Percentiles rank a stretch among this genome's conserved stretches.
Evolutionary conservation across 2,113 vertebrate species (phyloP).

Genomic region (Lasiurus cinereus): DNA sequence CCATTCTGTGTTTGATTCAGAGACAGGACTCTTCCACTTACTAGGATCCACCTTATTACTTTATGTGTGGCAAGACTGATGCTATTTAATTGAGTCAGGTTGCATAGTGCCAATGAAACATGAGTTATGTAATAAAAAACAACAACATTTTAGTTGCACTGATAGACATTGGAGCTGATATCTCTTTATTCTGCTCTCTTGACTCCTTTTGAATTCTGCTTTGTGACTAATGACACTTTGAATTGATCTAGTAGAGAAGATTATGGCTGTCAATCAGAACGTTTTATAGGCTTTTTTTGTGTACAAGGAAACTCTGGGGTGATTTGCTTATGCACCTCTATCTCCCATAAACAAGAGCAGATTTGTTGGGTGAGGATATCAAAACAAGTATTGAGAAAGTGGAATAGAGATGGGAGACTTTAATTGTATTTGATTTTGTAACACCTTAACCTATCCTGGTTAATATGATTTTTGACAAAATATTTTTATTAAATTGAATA

Average conservation of each 20-base stretch:
- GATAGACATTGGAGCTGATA: not conserved
- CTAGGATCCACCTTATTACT: not conserved
- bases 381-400: not conserved
- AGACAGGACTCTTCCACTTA: not conserved
- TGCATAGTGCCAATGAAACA: not conserved
- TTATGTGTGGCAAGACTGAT: not conserved
- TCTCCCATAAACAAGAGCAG: not conserved
- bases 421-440: not conserved
- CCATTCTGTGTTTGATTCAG: not conserved
- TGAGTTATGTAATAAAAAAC: not conserved
- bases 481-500: constrained; percentile 12
- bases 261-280: not conserved
- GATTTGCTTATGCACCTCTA: not conserved
- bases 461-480: not conserved
- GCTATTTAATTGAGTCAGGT: not conserved
- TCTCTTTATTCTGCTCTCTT: not conserved
- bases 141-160: not conserved
- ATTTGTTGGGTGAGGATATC: not conserved
- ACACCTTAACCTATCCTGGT: not conserved
- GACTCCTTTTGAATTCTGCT: not conserved
- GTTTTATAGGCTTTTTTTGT: not conserved
- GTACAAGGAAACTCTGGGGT: not conserved
- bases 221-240: not conserved
- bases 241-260: not conserved
- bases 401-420: not conserved